A percentile compares a stretch with the other conserved stretches of the same genome.
phyloP scores from a whole-genome alignment of 2,797 vertebrate genomes.

The Poecilia picta region DNA sequence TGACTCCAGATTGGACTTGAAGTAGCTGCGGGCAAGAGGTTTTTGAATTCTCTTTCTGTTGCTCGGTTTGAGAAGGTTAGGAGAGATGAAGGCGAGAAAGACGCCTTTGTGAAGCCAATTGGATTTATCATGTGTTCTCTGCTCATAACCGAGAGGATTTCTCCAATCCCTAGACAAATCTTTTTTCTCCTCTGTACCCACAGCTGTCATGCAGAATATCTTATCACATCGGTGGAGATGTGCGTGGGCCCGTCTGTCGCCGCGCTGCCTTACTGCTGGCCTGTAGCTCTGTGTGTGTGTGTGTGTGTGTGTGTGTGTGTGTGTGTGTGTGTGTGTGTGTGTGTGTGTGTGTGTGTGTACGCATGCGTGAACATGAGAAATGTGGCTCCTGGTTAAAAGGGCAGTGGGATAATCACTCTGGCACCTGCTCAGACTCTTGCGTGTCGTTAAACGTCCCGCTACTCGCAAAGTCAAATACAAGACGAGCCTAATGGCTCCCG shows the following conservation, averaged over 20 bases:
- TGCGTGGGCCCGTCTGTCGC: conserved; percentile 54
- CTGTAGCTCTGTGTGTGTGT: neutral
- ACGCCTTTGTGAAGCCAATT: conserved; percentile 61
- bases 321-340: neutral
- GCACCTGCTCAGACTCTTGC: conserved; percentile 62
- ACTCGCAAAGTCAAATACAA: conserved; percentile 74
- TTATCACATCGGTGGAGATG: conserved; percentile 54
- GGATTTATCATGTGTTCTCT: conserved; percentile 67
- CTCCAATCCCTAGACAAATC: conserved; percentile 61
- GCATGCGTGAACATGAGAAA: conserved; percentile 48
- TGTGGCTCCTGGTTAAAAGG: conserved; percentile 64
- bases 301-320: conserved; percentile 19
- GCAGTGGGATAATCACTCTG: conserved; percentile 61
- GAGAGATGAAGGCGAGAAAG: conserved; percentile 53
- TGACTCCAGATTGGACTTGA: conserved; percentile 56
- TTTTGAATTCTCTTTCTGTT: conserved; percentile 43
- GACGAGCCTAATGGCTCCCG: conserved; percentile 75
- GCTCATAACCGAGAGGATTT: conserved; percentile 63
- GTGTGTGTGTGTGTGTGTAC: conserved; percentile 15
- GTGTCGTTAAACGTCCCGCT: conserved; percentile 57
- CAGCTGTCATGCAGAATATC: conserved; percentile 67
- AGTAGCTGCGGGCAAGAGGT: conserved; percentile 62
- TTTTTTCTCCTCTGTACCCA: conserved; percentile 43
- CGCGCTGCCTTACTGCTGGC: neutral
- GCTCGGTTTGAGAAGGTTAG: conserved; percentile 47